Conservation (phyloP, 2,113 vertebrate species). For the Burhinus bistriatus region DNA sequence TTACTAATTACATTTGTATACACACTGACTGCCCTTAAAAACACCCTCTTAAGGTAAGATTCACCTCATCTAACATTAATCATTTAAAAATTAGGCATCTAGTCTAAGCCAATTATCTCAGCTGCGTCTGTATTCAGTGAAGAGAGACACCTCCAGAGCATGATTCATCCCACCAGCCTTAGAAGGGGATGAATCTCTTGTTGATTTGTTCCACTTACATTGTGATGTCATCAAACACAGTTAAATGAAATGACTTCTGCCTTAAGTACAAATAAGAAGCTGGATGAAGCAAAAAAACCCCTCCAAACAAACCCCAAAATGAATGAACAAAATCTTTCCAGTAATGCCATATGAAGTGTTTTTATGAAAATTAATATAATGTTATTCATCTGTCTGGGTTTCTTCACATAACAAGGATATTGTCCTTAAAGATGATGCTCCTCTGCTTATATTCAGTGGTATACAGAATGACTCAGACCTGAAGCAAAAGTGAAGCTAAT, state of each 20-base stretch:
- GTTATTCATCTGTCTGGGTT: background rate
- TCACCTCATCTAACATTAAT: constrained; percentile 37
- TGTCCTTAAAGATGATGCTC: background rate
- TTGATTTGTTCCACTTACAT: background rate
- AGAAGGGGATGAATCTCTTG: background rate
- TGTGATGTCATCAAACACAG: background rate
- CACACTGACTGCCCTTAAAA: constrained; percentile 47
- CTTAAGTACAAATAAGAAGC: background rate
- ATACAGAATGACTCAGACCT: background rate
- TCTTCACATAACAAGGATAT: background rate
- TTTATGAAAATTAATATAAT: background rate
- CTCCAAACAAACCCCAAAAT: background rate
- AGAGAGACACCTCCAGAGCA: background rate
- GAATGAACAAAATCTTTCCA: background rate
- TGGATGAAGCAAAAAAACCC: background rate
- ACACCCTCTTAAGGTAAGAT: constrained; percentile 33
- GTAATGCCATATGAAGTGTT: background rate
- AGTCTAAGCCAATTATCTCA: constrained; percentile 31
- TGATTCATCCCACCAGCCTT: background rate
- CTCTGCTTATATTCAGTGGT: background rate
- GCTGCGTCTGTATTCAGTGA: background rate
- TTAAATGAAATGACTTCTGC: background rate
- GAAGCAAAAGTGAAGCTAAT: background rate
- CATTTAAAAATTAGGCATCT: constrained; percentile 33
- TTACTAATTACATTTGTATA: constrained; percentile 49